These are phyloP conservation scores for Lacerta bilineata DNA, from an alignment of 2,797 vertebrate genomes.

Conservation along the genomic window DNA sequence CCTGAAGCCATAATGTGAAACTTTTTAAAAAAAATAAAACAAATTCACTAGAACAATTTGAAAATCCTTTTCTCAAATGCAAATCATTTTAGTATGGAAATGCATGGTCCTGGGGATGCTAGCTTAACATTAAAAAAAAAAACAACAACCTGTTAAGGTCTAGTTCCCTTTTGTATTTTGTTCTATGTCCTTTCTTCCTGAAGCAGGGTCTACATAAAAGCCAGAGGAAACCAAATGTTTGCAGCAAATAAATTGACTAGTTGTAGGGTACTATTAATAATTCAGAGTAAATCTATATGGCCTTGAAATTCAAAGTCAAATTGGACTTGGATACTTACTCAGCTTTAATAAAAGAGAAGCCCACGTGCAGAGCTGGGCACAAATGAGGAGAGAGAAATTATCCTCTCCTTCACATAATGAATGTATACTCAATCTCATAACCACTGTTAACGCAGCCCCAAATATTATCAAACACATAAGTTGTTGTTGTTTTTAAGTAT, in stretches of 20 bases:
- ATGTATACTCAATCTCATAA: neutral
- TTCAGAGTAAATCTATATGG: constrained; percentile 65
- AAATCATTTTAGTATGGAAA: neutral
- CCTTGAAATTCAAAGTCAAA: constrained; percentile 57
- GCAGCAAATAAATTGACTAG: constrained; percentile 63
- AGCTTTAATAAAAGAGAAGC: constrained; percentile 41
- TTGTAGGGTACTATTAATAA: constrained; percentile 60
- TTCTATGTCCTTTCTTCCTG: neutral
- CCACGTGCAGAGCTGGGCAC: neutral
- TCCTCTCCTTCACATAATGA: neutral
- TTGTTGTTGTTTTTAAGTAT: neutral
- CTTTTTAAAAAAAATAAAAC: neutral
- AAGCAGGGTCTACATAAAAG: constrained; percentile 58
- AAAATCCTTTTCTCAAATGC: constrained; percentile 7
- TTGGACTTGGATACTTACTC: neutral
- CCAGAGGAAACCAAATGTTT: constrained; percentile 61
- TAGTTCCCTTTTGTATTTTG: neutral
- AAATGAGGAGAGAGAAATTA: neutral
- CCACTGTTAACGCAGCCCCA: neutral
- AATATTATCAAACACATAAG: constrained; percentile 14
- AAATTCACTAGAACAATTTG: neutral
- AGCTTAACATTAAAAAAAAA: neutral
- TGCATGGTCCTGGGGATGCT: neutral
- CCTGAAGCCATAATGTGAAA: neutral
- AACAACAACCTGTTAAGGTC: neutral